Percentiles rank a stretch among this genome's conserved stretches.
Conservation (phyloP, 2,797 vertebrate species). For the Enoplosus armatus region DNA sequence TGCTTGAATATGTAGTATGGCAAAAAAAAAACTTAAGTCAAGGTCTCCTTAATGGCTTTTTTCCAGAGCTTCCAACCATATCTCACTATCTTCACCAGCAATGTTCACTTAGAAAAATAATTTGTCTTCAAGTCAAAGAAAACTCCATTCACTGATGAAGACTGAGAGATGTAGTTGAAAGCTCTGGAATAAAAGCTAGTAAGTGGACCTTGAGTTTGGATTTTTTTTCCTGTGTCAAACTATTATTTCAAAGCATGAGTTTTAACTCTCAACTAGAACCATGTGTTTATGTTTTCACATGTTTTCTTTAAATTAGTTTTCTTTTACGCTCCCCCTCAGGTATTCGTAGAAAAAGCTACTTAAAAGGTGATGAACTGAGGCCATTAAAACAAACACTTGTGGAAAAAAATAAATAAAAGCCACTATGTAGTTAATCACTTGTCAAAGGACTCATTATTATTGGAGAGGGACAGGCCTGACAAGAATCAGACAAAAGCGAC, state of each 20-base stretch:
- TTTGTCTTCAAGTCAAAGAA: not conserved
- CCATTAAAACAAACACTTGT: constrained; percentile 70
- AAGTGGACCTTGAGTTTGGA: not conserved
- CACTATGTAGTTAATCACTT: constrained; percentile 67
- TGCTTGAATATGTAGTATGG: not conserved
- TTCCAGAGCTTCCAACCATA: not conserved
- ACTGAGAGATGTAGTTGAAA: not conserved
- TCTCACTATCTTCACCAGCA: not conserved
- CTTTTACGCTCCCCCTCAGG: not conserved
- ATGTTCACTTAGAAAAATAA: not conserved
- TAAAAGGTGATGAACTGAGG: constrained; percentile 49
- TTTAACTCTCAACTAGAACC: not conserved
- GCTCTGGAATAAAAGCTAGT: not conserved
- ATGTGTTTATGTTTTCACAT: not conserved
- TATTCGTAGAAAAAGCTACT: constrained; percentile 13
- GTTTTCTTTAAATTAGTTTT: not conserved
- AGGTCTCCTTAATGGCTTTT: not conserved
- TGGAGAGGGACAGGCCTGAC: constrained; percentile 67
- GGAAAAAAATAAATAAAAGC: constrained; percentile 37
- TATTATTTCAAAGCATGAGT: not conserved
- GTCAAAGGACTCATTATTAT: constrained; percentile 84
- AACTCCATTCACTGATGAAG: not conserved
- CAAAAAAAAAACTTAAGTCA: not conserved
- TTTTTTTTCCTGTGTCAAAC: not conserved
- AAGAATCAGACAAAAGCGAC: constrained; percentile 76